A percentile compares a stretch with the other conserved stretches of the same genome.
These are phyloP conservation scores for Poeciliopsis gracilis DNA, from an alignment of 2,797 vertebrate species.

Conservation along the genomic window DNA sequence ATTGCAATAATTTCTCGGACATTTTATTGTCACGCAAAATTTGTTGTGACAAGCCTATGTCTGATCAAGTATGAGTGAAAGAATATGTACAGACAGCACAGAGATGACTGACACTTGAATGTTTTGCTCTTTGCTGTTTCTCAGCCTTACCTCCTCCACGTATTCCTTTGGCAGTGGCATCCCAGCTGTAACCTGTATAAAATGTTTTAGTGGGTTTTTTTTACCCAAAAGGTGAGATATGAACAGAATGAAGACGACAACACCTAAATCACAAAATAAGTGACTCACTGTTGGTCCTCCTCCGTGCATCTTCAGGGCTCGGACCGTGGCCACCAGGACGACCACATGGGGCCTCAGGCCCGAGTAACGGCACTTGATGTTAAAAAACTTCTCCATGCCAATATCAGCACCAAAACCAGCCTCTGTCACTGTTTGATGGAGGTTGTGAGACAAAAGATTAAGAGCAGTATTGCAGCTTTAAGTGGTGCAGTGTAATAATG, in stretches of 20 bases:
- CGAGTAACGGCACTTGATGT: slow-evolving; percentile 97
- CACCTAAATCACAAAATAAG: not conserved
- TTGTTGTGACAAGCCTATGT: not conserved
- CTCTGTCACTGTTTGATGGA: slow-evolving; percentile 88
- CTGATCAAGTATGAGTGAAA: not conserved
- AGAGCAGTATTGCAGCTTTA: not conserved
- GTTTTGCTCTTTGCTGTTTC: not conserved
- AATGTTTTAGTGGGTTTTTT: not conserved
- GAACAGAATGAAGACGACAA: not conserved
- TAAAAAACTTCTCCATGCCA: slow-evolving; percentile 99
- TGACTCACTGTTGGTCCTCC: slow-evolving; percentile 91
- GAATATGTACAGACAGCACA: not conserved
- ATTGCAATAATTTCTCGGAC: too few relatives aligned
- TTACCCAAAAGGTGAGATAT: not conserved
- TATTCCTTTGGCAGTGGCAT: slow-evolving; percentile 94
- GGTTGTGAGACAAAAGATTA: not conserved
- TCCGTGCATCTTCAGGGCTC: slow-evolving; percentile 98
- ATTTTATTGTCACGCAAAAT: not conserved
- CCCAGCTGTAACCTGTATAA: slow-evolving; percentile 90
- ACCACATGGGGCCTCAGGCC: slow-evolving; percentile 95
- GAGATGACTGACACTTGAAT: not conserved
- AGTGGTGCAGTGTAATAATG: not conserved
- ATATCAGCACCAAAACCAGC: slow-evolving; percentile 98
- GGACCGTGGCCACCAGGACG: slow-evolving; percentile 93
- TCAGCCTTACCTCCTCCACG: slow-evolving; percentile 87